A percentile compares a stretch with the other conserved stretches of the same genome.
Evolutionary conservation across 2,888 invertebrate species (phyloP).

Genomic region (Gandaritis pyraliata): DNA sequence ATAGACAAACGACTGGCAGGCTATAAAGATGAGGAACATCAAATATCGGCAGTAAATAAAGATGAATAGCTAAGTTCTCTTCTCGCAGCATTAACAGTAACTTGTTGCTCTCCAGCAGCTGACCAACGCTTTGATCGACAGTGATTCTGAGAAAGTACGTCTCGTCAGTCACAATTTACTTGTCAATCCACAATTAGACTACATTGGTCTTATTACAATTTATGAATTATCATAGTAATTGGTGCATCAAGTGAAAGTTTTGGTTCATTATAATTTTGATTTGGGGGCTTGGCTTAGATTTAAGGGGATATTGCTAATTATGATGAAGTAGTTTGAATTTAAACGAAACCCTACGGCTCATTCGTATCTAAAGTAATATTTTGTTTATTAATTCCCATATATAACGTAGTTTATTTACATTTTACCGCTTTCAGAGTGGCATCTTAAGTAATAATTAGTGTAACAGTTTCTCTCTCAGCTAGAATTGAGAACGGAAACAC

Average conservation of each 20-base stretch:
- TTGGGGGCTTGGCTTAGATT: constrained; percentile 43
- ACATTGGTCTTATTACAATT: constrained; percentile 54
- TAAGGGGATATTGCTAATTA: constrained; percentile 31
- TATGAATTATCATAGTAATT: constrained; percentile 57
- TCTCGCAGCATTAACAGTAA: no score
- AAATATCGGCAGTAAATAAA: no score
- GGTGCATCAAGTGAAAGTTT: constrained; percentile 52
- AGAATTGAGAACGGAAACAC: constrained; percentile 54
- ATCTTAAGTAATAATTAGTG: constrained; percentile 39
- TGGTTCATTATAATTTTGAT: constrained; percentile 48
- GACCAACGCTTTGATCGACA: constrained; percentile 18
- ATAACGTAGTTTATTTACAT: constrained; percentile 10
- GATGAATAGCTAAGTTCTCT: no score
- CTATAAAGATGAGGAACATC: no score
- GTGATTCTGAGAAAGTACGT: constrained; percentile 32
- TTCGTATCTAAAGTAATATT: neutral
- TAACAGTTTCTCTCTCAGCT: constrained; percentile 36
- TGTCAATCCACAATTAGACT: constrained; percentile 60
- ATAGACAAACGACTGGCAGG: no score
- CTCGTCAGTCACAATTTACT: constrained; percentile 48
- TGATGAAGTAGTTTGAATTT: constrained; percentile 24
- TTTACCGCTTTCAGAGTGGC: constrained; percentile 24
- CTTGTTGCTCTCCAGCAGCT: neutral
- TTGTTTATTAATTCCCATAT: neutral
- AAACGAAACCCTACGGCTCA: constrained; percentile 4